A percentile compares a stretch with the other conserved stretches of the same genome.
phyloP scores from a whole-genome alignment of 1,140 invertebrate genomes.

The Galleria mellonella region DNA sequence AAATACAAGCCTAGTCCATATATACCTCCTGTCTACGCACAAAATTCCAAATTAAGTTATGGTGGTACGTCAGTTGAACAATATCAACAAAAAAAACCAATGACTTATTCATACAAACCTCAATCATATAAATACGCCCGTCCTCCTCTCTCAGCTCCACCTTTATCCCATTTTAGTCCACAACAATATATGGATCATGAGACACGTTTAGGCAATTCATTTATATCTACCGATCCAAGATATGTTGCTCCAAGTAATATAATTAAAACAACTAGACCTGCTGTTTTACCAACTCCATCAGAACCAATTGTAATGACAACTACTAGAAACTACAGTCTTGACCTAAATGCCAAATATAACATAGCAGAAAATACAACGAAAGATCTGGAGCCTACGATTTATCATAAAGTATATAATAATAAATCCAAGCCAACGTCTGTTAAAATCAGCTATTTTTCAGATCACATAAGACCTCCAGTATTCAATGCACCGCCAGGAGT shows the following conservation, averaged over 20 bases:
- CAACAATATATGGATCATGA: conserved; percentile 27
- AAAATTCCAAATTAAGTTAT: conserved; percentile 39
- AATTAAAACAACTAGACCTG: conserved; percentile 41
- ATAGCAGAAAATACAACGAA: conserved; percentile 24
- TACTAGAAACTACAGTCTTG: conserved; percentile 25
- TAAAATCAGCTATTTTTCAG: conserved; percentile 46
- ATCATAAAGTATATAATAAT: conserved; percentile 29
- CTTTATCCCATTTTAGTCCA: conserved; percentile 13
- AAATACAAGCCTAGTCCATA: conserved; percentile 37
- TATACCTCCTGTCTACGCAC: conserved; percentile 16
- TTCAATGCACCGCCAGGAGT: conserved; percentile 63
- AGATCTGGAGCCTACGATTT: conserved; percentile 19
- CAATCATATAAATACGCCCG: conserved; percentile 28
- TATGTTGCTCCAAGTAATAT: conserved; percentile 23
- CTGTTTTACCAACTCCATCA: conserved; percentile 50
- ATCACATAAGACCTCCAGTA: conserved; percentile 52
- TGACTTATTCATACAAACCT: conserved; percentile 39
- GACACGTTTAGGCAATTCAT: conserved; percentile 2
- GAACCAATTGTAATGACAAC: conserved; percentile 13
- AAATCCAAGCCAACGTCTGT: conserved; percentile 32
- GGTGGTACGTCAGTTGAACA: conserved; percentile 28
- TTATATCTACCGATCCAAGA: conserved; percentile 26
- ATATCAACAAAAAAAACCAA: conserved; percentile 32
- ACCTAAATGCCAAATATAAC: conserved; percentile 23
- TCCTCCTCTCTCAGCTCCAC: conserved; percentile 26